Conservation (phyloP, 2,113 vertebrate species). For the Laticauda colubrina region DNA sequence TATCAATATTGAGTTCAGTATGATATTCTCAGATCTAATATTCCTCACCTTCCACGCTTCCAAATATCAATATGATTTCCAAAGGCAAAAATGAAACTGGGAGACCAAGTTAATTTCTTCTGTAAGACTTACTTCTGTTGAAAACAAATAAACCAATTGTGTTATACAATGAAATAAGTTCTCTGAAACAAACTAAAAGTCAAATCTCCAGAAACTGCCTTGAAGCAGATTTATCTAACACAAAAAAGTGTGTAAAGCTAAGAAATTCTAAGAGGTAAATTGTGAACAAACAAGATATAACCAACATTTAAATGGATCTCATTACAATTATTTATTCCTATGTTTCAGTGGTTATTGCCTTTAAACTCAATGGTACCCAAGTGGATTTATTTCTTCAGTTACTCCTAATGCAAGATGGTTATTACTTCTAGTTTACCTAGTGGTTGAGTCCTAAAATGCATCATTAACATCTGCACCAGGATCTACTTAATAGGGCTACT, state of each 20-base stretch:
- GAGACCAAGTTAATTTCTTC: neutral
- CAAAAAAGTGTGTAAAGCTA: neutral
- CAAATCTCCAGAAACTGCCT: constrained; percentile 25
- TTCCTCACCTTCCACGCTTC: neutral
- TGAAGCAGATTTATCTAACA: constrained; percentile 7
- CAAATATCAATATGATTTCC: neutral
- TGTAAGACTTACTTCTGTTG: neutral
- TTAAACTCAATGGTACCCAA: neutral
- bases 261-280: neutral
- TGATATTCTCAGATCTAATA: neutral
- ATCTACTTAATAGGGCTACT: neutral
- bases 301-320: neutral
- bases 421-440: neutral
- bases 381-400: neutral
- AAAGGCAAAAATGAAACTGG: neutral
- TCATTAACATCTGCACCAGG: neutral
- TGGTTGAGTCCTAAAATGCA: neutral
- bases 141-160: neutral
- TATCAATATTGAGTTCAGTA: no score
- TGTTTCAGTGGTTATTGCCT: neutral
- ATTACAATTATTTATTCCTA: neutral
- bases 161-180: neutral
- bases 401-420: neutral
- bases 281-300: neutral
- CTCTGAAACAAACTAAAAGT: constrained; percentile 13